A percentile compares a stretch with the other conserved stretches of the same genome.
Conservation (phyloP, 1,140 invertebrate genomes). For the Bombyx mandarina region DNA sequence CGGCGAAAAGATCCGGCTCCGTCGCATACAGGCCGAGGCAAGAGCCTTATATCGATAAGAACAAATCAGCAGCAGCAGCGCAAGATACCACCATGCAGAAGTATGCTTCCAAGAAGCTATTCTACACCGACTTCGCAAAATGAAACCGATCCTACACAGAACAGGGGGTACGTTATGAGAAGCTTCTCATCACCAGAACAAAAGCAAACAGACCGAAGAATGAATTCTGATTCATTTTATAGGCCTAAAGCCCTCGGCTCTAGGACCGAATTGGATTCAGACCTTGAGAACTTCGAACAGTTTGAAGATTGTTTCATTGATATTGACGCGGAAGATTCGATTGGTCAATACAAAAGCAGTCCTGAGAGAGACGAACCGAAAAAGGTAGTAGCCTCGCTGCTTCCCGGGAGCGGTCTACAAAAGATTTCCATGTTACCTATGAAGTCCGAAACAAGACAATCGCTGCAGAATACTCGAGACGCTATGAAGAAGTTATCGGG, state of each 20-base stretch:
- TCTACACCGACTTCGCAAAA: conserved; percentile 44
- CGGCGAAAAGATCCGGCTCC: conserved; percentile 43
- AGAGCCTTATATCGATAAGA: conserved; percentile 52
- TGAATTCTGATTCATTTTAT: conserved; percentile 42
- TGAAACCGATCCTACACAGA: conserved; percentile 15
- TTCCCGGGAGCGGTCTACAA: conserved; percentile 56
- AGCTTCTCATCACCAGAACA: conserved; percentile 56
- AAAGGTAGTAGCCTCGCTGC: conserved; percentile 40
- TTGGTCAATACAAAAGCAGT: conserved; percentile 32
- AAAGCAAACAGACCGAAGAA: conserved; percentile 32
- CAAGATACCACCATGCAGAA: conserved; percentile 35
- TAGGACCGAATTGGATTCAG: conserved; percentile 53
- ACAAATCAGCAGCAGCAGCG: conserved; percentile 50
- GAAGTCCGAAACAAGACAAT: conserved; percentile 28
- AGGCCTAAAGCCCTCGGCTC: conserved; percentile 41
- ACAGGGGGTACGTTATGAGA: conserved; percentile 37
- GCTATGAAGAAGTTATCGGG: conserved; percentile 33
- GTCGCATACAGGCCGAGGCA: conserved; percentile 32
- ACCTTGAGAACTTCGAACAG: conserved; percentile 54
- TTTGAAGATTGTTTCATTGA: conserved; percentile 52
- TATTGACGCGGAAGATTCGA: conserved; percentile 43
- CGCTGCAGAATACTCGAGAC: conserved; percentile 25
- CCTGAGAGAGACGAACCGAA: conserved; percentile 46
- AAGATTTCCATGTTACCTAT: conserved; percentile 46
- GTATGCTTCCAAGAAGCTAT: conserved; percentile 46